Evolutionary conservation across 2,888 invertebrate species (phyloP).

Genomic region (Epirrhoe alternata): DNA sequence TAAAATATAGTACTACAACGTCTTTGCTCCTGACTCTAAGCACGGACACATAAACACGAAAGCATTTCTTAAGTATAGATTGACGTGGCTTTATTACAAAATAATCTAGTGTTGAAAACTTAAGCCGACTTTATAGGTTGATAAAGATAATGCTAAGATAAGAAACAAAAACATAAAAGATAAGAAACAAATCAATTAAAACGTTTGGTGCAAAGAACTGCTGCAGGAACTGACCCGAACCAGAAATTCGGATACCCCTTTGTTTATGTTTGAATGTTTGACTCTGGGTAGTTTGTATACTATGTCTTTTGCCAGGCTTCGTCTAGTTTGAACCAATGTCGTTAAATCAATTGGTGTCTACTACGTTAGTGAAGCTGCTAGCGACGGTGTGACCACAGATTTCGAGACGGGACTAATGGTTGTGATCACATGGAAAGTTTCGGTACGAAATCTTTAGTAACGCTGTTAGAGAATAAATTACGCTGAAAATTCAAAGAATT

Average conservation of each 20-base stretch:
- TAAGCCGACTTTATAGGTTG: too few relatives aligned
- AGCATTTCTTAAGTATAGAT: too few relatives aligned
- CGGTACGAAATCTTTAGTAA: not conserved
- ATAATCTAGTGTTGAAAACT: too few relatives aligned
- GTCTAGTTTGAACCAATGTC: conserved; percentile 23
- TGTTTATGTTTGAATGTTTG: not conserved
- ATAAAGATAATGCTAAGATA: too few relatives aligned
- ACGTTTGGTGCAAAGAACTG: not conserved
- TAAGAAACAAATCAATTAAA: too few relatives aligned
- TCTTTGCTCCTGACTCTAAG: conserved; percentile 1
- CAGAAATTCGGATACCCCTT: not conserved
- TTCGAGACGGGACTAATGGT: conserved; percentile 14
- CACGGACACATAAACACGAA: conserved; percentile 5
- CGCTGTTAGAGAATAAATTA: not conserved
- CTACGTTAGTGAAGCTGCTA: conserved; percentile 41
- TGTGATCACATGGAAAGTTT: not conserved
- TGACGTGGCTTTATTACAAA: too few relatives aligned
- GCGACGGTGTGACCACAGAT: conserved; percentile 15
- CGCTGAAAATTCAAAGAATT: too few relatives aligned
- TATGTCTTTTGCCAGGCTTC: conserved; percentile 2
- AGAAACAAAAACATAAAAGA: too few relatives aligned
- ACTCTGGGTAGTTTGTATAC: not conserved
- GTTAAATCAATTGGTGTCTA: conserved; percentile 46
- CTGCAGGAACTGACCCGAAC: too few relatives aligned
- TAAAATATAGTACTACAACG: conserved; percentile 16